Evolutionary conservation across 2,113 vertebrate genomes (phyloP), one percentile per base, ranked within the genome.

Genomic region (Chinchilla lanigera): DNA sequence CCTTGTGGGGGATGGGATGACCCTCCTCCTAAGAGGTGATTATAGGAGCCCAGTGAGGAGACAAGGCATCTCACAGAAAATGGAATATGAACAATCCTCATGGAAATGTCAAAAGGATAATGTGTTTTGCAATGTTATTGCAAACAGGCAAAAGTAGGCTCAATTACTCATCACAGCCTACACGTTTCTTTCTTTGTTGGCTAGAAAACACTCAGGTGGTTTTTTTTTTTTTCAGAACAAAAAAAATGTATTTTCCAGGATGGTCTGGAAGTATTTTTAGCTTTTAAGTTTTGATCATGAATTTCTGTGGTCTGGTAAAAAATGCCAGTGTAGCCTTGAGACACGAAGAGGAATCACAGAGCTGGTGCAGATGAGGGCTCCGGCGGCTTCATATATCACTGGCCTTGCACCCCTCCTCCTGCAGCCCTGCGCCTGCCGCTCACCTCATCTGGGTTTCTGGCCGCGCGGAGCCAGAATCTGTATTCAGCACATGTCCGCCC

Each of bases 121-220:
- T 92, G 82, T 96, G 88, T 96, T 97, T 94, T 96, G 96, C 77
- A 85, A 93, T 96, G 96, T 97, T 96, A 94, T 84, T 94, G 50
- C 96, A 92, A 97, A 95, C 81, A 98, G 93, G 90, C 85, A 97
- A 97, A 94, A 98, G 82, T 90, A 86, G 60, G 24, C 89, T 97
- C 96, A 95, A 71, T 98, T 95, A 94, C 94, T 97, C 92, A 89
- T 95, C 91, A 63, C 94, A 90, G 86, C 82, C 95, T 86, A 88
- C 86, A 75, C 13, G 33, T 88, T 97, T 84, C 56, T 96, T 80
- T 97, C 80, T 84, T 87, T 89, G 14, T 95, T 75, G 83, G 47
- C 81, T 97, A 56, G 92, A 89, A 91, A 28, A 47, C n/a, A 60
- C 77, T 97, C 93, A n/a, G 54, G 96, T 95, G 47, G n/a, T n/a